Base-by-base conservation (phyloP, 1,140 invertebrate genomes). In the Drosophila auraria region DNA sequence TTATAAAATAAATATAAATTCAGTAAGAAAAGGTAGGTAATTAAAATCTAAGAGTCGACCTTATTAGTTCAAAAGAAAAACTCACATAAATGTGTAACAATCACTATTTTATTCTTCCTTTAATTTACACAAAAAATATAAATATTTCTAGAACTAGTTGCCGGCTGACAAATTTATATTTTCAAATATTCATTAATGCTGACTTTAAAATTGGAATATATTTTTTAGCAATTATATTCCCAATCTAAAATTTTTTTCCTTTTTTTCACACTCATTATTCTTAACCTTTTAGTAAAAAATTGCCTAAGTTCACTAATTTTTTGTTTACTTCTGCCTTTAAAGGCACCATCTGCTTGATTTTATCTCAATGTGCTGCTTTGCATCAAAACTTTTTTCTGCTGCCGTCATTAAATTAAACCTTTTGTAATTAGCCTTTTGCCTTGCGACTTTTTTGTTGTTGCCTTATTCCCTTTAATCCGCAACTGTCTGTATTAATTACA, bases 401-500 rank as follows among this genome's bases (percentile, higher is more conserved):
- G 38, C n/a, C 38, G 20, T 51, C 56, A 5, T 47, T 69, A 56
- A 54, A 14, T 59, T 36, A 50, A 59, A 42, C 15, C 69, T 20
- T 71, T 60, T 15, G 33, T 23, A 69, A 71, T 73, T 71, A 60
- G 42, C 25, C 51, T 49, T 42, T 59, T 69, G 15, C 2, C 20
- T 3, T 23, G 14, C 11, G 9, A 49, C 30, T 38, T 23, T 73
- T 44, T n/a, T 30, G 20, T 33, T 51, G 27, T 8, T 54, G n/a
- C n/a, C 30, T 38, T 23, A 5, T 3, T 56, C 14, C 47, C 11
- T 27, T 54, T 54, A 40, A 57, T 69, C 42, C 50, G 7, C 9
- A 33, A 17, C 49, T 44, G 44, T 20, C 53, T 25, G 30, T 36
- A 42, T 59, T 51, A 60, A 73, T 72, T 60, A 49, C 40, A 36